Base-by-base conservation (phyloP, 2,888 invertebrate species). In the Platerodrilus igneus region DNA sequence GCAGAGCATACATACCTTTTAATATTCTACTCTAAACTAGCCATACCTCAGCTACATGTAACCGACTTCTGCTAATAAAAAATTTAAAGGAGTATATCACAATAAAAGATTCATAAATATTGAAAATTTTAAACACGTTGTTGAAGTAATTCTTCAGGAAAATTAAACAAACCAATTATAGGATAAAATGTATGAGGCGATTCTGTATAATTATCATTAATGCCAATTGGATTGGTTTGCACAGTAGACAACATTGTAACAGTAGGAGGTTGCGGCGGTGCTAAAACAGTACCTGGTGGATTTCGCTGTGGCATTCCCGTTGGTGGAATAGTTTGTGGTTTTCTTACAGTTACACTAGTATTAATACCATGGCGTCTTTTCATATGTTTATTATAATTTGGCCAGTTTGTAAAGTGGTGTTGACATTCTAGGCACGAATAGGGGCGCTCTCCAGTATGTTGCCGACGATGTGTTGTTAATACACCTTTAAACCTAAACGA, bases 321-420 rank as follows among this genome's bases (percentile, higher is more conserved):
- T 2, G 69, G 68, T 17, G 69, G 69, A 44, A 69, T 69, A 17
- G 60, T 62, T 49, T 69, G 69, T 17, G 65, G 63, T 37, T 69
- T 69, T 11, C 70, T 56, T 10, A 66, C 66, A 3, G 66, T 67
- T 1, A 68, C 68, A 47, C 68, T 68, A 2, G 69, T 69, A 49
- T 70, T 68, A 34, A 70, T 69, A 19, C 79, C 79, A 46, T 85
- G 85, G 16, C 84, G 70, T 15, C 86, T 67, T 64, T 84, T 86
- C 81, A 86, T 84, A 58, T 86, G 86, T 53, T 86, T 86, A 55
- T 86, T 86, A 55, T 84, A 86, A 66, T 86, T 86, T 0, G 86
- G 84, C 85, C 86, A 86, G 59, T 86, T 86, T 0, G 85, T 84
- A 51, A 86, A 86, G 56, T 84, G 77, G 58, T 78, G 79, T 37